Conservation (phyloP, 2,113 vertebrate species). For the Opisthocomus hoazin region DNA sequence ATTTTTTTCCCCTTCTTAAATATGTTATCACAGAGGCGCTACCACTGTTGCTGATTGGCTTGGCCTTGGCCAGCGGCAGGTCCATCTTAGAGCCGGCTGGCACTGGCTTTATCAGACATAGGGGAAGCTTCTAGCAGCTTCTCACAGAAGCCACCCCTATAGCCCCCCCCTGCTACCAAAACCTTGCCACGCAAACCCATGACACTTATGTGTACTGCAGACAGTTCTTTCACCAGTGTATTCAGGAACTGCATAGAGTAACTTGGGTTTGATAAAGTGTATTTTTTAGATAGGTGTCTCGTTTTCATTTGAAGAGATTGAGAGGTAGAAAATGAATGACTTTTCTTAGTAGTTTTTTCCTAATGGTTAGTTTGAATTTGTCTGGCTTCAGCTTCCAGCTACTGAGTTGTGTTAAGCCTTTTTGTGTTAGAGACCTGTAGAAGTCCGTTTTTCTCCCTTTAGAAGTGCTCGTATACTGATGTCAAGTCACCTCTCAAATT, state of each 20-base stretch:
- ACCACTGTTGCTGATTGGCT: too few relatives aligned
- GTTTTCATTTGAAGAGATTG: background rate
- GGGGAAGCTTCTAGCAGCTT: too few relatives aligned
- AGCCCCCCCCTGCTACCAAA: too few relatives aligned
- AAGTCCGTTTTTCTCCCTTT: background rate
- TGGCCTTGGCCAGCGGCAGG: too few relatives aligned
- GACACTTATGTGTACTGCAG: background rate
- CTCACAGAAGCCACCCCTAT: too few relatives aligned
- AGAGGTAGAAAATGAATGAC: background rate
- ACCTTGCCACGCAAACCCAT: too few relatives aligned
- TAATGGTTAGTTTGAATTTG: background rate
- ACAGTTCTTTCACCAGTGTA: background rate
- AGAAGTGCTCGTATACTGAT: background rate
- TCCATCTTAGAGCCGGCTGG: too few relatives aligned
- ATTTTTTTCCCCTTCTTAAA: too few relatives aligned
- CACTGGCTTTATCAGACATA: too few relatives aligned
- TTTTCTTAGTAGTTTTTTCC: background rate
- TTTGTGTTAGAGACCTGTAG: background rate
- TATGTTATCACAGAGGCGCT: too few relatives aligned
- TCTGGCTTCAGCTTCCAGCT: background rate
- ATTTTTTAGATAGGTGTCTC: background rate
- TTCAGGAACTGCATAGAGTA: background rate
- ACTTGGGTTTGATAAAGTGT: background rate
- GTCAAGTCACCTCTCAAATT: slow-evolving; percentile 4
- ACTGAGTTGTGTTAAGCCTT: background rate